Conservation (phyloP, 2,113 vertebrate species). For the Pangasianodon gigas region DNA sequence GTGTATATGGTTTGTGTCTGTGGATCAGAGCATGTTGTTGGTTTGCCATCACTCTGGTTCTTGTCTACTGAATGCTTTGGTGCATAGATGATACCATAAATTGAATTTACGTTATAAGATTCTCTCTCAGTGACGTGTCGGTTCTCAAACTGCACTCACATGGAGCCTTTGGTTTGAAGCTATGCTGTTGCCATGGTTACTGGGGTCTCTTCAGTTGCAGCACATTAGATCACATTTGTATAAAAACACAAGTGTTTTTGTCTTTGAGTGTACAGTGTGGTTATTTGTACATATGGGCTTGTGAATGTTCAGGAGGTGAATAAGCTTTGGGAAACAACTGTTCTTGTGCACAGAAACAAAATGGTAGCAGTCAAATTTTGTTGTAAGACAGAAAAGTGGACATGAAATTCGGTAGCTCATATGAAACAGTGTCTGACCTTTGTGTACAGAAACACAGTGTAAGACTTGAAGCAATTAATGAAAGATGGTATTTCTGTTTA, state of each 20-base stretch:
- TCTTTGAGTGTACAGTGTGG: not conserved
- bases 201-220: slow-evolving; percentile 24
- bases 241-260: slow-evolving; percentile 35
- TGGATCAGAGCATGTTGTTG: not conserved
- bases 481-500: not conserved
- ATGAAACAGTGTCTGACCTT: not conserved
- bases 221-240: slow-evolving; percentile 57
- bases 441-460: no score
- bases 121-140: slow-evolving; percentile 1
- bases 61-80: slow-evolving; percentile 6
- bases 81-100: slow-evolving; percentile 4
- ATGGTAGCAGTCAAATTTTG: not conserved
- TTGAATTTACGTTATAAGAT: not conserved
- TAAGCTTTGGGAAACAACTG: not conserved
- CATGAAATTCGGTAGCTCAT: not conserved
- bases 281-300: not conserved
- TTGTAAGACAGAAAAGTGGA: not conserved
- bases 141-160: slow-evolving; percentile 47
- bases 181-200: slow-evolving; percentile 60
- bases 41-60: not conserved
- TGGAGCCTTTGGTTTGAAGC: slow-evolving; percentile 42
- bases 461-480: not conserved
- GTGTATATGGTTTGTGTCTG: not conserved
- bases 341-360: not conserved
- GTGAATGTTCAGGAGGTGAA: not conserved